Conservation (phyloP, 2,113 vertebrate species). For the Uropsilus gracilis region DNA sequence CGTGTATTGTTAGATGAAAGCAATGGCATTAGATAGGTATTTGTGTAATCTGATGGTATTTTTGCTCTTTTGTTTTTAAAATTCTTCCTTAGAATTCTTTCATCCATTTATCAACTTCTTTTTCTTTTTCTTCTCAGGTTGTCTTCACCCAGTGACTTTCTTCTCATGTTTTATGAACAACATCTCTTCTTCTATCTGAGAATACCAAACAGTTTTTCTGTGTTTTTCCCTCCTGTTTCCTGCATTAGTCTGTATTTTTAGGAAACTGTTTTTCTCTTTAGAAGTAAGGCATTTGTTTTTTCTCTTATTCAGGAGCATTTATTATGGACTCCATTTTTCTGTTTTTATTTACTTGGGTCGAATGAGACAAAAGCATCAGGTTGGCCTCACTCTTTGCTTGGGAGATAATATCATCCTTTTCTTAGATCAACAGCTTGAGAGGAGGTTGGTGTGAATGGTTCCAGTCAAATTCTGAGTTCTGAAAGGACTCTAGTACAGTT, state of each 20-base stretch:
- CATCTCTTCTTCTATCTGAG: neutral
- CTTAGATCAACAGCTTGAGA: slow-evolving; percentile 40
- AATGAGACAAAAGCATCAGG: slow-evolving; percentile 43
- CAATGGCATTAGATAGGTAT: neutral
- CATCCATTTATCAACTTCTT: neutral
- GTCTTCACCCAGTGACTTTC: neutral
- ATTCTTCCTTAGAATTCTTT: slow-evolving; percentile 39
- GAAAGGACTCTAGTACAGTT: neutral
- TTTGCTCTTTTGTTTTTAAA: neutral
- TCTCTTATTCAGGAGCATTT: neutral
- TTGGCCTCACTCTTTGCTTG: neutral
- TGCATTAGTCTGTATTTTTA: neutral
- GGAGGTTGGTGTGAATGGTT: slow-evolving; percentile 31
- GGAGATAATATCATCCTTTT: slow-evolving; percentile 23
- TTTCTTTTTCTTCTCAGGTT: neutral
- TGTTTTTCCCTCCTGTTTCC: neutral
- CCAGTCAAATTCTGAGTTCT: slow-evolving; percentile 38
- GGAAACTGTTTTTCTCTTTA: neutral
- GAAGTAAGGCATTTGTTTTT: neutral
- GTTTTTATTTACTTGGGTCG: slow-evolving; percentile 8
- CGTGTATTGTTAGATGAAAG: neutral
- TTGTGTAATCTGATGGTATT: neutral
- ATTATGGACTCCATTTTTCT: neutral
- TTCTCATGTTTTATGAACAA: slow-evolving; percentile 41
- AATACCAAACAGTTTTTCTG: neutral